Base-by-base conservation (phyloP, 2,888 invertebrate genomes). In the Nebria salina region DNA sequence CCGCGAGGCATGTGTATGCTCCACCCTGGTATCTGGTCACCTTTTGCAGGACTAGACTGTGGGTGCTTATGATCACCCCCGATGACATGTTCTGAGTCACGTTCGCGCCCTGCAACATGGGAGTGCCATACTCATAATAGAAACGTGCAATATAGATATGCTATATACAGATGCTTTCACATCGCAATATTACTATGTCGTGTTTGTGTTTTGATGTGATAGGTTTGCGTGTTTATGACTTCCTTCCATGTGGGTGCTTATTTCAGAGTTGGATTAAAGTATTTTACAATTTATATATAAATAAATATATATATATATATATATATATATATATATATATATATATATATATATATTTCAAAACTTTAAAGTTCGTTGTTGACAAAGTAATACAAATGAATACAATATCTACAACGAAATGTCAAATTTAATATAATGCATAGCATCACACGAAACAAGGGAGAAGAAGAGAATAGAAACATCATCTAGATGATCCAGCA, bases 51-150 rank as follows among this genome's bases (percentile, higher is more conserved):
- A 97, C 96, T 85, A 97, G 91, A 81, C 96, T 96, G 89, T 96
- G 95, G 83, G 96, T 95, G 89, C 96, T 96, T 87, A 97, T 94
- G 86, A 97, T 96, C 84, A 97, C 92, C 80, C 97, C 96, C 79
- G 94, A 93, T 68, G 95, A 93, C 88, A 94, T 92, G 88, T 96
- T 96, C 89, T 96, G 96, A 83, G 93, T 92, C 82, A 97, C 93
- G 84, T 93, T 90, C 82, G 91, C 91, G 65, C 95, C 95, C 96
- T 96, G 89, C 25, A 87, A 80, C 25, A 65, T 15, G 64, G 20
- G 64, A 64, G 75, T 54, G 54, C 54, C 54, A 20, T 13, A 68
- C 68, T 68, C 70, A 70, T 54, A 54, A 54, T 54, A 54, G 11
- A 54, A 11, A 54, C 54, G 13, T 54, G 70, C 13, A 13, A 70